phyloP scores from a whole-genome alignment of 2,888 invertebrate genomes.

The Macrosoma leucophasiata region DNA sequence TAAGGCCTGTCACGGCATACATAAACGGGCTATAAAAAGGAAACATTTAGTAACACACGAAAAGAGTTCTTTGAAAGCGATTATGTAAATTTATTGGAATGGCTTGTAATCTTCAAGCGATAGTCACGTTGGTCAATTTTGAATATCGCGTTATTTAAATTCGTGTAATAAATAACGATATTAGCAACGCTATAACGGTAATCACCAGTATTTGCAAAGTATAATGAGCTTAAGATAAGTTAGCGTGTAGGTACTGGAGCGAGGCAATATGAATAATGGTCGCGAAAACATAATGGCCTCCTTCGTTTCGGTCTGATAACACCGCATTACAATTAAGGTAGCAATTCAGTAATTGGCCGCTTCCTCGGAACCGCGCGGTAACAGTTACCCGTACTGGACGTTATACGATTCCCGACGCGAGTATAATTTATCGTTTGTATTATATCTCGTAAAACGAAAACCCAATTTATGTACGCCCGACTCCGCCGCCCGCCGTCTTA shows the following conservation, averaged over 20 bases:
- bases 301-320: conserved; percentile 55
- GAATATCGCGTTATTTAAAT: conserved; percentile 19
- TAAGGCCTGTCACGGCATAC: conserved; percentile 10
- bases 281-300: conserved; percentile 50
- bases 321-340: conserved; percentile 38
- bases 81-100: conserved; percentile 15
- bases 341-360: conserved; percentile 42
- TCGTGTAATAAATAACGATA: conserved; percentile 23
- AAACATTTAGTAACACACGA: conserved; percentile 17
- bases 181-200: conserved; percentile 26
- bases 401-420: conserved; percentile 51
- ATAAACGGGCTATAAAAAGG: conserved; percentile 13
- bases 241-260: conserved; percentile 28
- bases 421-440: conserved; percentile 60
- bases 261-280: conserved; percentile 37
- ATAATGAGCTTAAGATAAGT: conserved; percentile 45
- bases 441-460: conserved; percentile 70
- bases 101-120: conserved; percentile 15
- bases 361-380: conserved; percentile 38
- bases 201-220: conserved; percentile 32
- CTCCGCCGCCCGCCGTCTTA: conserved; percentile 58
- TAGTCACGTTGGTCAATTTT: conserved; percentile 17
- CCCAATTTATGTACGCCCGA: conserved; percentile 61
- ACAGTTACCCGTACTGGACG: conserved; percentile 33
- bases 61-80: conserved; percentile 14